Evolutionary conservation across 2,888 invertebrate genomes (phyloP).

Genomic region (Cinara cedri): DNA sequence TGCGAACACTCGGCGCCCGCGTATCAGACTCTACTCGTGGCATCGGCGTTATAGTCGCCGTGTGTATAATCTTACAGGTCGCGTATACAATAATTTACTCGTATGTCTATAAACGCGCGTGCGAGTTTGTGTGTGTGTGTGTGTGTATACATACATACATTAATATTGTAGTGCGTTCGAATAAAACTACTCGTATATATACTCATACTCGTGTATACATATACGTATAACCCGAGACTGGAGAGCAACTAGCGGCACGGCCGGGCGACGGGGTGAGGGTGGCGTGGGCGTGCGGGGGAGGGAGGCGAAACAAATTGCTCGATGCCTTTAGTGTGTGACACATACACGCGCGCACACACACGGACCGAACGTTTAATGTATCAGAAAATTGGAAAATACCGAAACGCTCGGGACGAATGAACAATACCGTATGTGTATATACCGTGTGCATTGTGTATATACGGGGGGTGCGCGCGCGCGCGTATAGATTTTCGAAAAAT

Average conservation of each 20-base stretch:
- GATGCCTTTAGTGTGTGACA: constrained; percentile 33
- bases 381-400: constrained; percentile 54
- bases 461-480: too few species aligned
- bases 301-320: constrained; percentile 48
- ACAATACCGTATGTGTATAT: constrained; percentile 30
- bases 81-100: background rate
- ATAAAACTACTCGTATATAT: too few species aligned
- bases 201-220: too few species aligned
- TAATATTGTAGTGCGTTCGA: background rate
- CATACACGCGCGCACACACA: background rate
- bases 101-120: too few species aligned
- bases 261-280: background rate
- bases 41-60: too few species aligned
- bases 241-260: background rate
- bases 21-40: too few species aligned
- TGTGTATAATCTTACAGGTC: background rate
- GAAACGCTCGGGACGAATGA: constrained; percentile 48
- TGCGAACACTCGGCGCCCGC: too few species aligned
- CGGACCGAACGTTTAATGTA: constrained; percentile 47
- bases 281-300: background rate
- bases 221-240: background rate
- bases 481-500: constrained; percentile 44
- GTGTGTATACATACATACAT: too few species aligned
- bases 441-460: constrained; percentile 10
- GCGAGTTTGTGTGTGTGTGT: too few species aligned